Conservation (phyloP, 2,888 invertebrate genomes). For the Agrochola litura region DNA sequence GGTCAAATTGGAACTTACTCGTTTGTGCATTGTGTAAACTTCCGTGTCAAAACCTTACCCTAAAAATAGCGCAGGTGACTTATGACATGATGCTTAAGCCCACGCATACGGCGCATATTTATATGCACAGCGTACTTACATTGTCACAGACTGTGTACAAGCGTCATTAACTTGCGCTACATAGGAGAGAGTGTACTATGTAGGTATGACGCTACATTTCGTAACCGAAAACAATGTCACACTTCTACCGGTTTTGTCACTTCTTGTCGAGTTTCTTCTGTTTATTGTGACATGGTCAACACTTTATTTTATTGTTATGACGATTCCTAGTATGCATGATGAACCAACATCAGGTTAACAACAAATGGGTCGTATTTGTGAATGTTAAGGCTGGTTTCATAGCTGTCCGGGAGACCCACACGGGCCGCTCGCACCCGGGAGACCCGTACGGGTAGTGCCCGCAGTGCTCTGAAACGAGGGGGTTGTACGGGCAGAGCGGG, state of each 20-base stretch:
- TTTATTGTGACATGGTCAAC: constrained; percentile 29
- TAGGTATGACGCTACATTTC: constrained; percentile 67
- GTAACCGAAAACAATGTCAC: constrained; percentile 69
- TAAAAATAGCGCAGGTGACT: too few relatives aligned
- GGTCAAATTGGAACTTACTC: too few relatives aligned
- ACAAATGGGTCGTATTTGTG: too few relatives aligned
- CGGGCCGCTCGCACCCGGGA: too few relatives aligned
- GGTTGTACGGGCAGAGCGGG: too few relatives aligned
- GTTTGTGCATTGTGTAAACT: too few relatives aligned
- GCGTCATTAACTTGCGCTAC: constrained; percentile 38
- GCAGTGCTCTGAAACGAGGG: too few relatives aligned
- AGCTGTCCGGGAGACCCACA: too few relatives aligned
- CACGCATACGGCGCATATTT: not conserved
- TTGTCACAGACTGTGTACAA: not conserved
- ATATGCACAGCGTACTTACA: not conserved
- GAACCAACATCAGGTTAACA: too few relatives aligned
- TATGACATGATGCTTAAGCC: not conserved
- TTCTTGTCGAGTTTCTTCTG: not conserved
- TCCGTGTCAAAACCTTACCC: too few relatives aligned
- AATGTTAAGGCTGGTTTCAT: too few relatives aligned
- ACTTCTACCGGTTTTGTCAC: constrained; percentile 34
- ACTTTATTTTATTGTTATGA: constrained; percentile 13
- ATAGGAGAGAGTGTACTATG: constrained; percentile 69
- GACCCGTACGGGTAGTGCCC: too few relatives aligned
- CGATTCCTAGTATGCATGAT: not conserved